These are phyloP conservation scores for Lophotis ruficrista DNA, from an alignment of 2,113 vertebrate species.

Conservation along the genomic window DNA sequence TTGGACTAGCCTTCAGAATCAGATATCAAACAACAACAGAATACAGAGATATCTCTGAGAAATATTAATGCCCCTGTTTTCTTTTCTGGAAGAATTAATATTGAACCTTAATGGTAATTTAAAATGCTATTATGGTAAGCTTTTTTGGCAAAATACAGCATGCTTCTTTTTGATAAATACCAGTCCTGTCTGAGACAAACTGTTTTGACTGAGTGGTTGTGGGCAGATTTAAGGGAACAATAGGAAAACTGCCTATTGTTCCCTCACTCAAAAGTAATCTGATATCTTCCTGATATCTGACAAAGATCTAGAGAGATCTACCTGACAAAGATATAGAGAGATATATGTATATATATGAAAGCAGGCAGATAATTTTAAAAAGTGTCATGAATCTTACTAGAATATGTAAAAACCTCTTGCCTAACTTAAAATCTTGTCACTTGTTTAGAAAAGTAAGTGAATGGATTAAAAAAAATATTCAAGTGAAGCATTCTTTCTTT, in stretches of 20 bases:
- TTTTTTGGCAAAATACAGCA: not conserved
- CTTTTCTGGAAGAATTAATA: not conserved
- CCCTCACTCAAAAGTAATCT: not conserved
- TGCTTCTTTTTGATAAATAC: not conserved
- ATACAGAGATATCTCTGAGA: not conserved
- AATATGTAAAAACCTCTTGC: not conserved
- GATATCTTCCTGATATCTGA: too few relatives aligned
- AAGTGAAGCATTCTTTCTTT: constrained; percentile 29
- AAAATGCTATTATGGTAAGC: not conserved
- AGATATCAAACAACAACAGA: not conserved
- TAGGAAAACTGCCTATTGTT: not conserved
- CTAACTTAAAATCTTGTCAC: not conserved
- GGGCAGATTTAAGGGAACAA: not conserved
- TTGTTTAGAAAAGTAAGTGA: not conserved
- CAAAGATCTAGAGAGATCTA: too few relatives aligned
- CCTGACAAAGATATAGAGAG: not conserved
- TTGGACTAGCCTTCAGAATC: not conserved
- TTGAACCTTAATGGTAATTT: not conserved
- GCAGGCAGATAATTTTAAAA: not conserved
- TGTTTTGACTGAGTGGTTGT: not conserved
- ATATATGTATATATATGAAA: not conserved
- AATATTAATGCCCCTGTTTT: not conserved
- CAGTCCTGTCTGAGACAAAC: not conserved
- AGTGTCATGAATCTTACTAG: not conserved
- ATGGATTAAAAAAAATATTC: not conserved